Evolutionary conservation across 2,113 vertebrate species (phyloP).

Genomic region (Daphoenositta chrysoptera): DNA sequence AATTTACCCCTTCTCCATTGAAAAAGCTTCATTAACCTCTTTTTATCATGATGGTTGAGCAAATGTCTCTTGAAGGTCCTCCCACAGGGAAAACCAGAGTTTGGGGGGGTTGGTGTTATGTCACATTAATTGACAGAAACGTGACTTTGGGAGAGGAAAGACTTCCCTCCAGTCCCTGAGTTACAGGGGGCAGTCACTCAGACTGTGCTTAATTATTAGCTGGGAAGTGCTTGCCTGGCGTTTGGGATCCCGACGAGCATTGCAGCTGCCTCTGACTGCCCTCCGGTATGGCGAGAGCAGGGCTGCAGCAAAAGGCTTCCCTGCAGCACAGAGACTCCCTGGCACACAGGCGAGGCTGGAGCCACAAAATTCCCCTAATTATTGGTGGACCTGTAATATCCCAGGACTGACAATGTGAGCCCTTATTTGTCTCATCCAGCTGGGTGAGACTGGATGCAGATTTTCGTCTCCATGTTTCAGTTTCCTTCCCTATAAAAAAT

Average conservation of each 20-base stretch:
- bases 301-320: not conserved
- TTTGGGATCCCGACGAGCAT: not conserved
- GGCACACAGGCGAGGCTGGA: not conserved
- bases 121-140: not conserved
- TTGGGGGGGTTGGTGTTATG: not conserved
- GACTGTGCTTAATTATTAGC: not conserved
- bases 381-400: not conserved
- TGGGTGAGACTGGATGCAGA: not conserved
- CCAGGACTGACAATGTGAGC: not conserved
- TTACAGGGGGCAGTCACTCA: not conserved
- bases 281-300: rapidly evolving
- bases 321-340: not conserved
- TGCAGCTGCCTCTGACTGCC: not conserved
- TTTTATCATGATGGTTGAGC: not conserved
- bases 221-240: not conserved
- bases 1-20: not conserved
- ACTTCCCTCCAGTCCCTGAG: not conserved
- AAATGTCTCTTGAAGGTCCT: not conserved
- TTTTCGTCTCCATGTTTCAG: not conserved
- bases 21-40: not conserved
- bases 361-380: not conserved
- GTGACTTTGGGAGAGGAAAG: not conserved
- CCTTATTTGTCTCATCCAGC: not conserved
- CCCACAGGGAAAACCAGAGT: not conserved
- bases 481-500: not conserved